Conservation (phyloP, 2,888 invertebrate species). For the Kuschelorhynchus macadamiae region DNA sequence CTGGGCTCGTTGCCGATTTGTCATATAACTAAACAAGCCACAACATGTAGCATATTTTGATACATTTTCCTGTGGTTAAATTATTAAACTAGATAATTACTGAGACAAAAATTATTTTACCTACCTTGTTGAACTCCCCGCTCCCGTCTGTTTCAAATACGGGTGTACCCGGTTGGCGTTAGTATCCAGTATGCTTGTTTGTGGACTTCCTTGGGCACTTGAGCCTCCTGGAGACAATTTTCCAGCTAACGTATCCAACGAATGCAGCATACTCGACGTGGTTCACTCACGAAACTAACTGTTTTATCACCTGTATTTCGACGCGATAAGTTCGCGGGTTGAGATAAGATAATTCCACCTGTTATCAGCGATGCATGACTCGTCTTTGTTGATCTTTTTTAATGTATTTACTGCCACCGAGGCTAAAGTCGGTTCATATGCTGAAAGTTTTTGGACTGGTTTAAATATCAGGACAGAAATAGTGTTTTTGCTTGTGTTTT, state of each 20-base stretch:
- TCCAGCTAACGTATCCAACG: slow-evolving; percentile 89
- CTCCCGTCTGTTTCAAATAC: slow-evolving; percentile 71
- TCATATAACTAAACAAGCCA: too few species aligned
- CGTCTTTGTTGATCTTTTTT: slow-evolving; percentile 28
- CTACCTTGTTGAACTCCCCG: slow-evolving; percentile 58
- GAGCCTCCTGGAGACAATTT: slow-evolving; percentile 85
- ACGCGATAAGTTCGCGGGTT: slow-evolving; percentile 17
- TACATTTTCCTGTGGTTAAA: too few species aligned
- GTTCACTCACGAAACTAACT: slow-evolving; percentile 60
- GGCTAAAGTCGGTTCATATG: slow-evolving; percentile 13
- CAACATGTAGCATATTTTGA: too few species aligned
- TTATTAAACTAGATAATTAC: too few species aligned
- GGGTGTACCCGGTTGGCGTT: slow-evolving; percentile 79
- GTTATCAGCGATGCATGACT: slow-evolving; percentile 56
- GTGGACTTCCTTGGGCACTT: slow-evolving; percentile 43
- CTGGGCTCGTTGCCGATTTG: too few species aligned
- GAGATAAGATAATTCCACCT: slow-evolving; percentile 61
- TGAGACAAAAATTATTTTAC: slow-evolving; percentile 27
- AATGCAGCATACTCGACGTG: slow-evolving; percentile 81
- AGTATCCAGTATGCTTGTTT: slow-evolving; percentile 71
- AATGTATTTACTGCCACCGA: slow-evolving; percentile 29
- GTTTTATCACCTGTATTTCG: slow-evolving; percentile 56
- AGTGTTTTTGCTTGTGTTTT: not conserved
- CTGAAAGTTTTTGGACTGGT: slow-evolving; percentile 10
- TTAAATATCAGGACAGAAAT: slow-evolving; percentile 27